Conservation (phyloP, 2,797 vertebrate species). For the Girardinus metallicus region DNA sequence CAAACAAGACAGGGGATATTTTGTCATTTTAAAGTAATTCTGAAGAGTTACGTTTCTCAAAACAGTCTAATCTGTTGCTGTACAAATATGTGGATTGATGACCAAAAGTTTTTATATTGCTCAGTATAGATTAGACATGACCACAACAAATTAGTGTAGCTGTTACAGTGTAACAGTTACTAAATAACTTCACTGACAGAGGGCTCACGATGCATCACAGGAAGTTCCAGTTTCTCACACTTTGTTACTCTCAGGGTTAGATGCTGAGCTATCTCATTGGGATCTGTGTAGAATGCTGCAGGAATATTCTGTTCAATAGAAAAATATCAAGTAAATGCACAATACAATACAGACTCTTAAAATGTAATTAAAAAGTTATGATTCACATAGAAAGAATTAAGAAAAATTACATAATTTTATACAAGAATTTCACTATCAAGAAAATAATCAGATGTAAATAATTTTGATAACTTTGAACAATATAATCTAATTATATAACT, state of each 20-base stretch:
- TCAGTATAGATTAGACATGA: constrained; percentile 6
- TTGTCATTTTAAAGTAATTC: background rate
- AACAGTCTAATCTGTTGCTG: constrained; percentile 25
- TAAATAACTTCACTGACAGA: constrained; percentile 23
- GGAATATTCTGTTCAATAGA: constrained; percentile 83
- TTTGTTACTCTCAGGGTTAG: constrained; percentile 88
- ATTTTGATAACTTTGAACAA: background rate
- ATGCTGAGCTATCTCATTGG: constrained; percentile 93
- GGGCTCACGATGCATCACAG: constrained; percentile 43
- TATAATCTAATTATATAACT: background rate
- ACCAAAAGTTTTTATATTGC: background rate
- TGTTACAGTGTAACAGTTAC: constrained; percentile 20
- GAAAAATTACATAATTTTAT: background rate
- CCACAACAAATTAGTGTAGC: background rate
- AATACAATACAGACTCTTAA: background rate
- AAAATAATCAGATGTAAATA: background rate
- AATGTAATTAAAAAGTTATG: background rate
- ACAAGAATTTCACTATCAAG: background rate
- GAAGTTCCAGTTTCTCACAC: constrained; percentile 88
- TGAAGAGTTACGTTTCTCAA: constrained; percentile 17
- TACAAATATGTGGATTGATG: constrained; percentile 19
- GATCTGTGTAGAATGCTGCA: constrained; percentile 90
- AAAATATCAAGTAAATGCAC: background rate
- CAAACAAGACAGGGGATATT: background rate
- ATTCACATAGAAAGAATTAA: background rate